phyloP scores from a whole-genome alignment of 2,797 vertebrate genomes.

The Phoeniculus purpureus region DNA sequence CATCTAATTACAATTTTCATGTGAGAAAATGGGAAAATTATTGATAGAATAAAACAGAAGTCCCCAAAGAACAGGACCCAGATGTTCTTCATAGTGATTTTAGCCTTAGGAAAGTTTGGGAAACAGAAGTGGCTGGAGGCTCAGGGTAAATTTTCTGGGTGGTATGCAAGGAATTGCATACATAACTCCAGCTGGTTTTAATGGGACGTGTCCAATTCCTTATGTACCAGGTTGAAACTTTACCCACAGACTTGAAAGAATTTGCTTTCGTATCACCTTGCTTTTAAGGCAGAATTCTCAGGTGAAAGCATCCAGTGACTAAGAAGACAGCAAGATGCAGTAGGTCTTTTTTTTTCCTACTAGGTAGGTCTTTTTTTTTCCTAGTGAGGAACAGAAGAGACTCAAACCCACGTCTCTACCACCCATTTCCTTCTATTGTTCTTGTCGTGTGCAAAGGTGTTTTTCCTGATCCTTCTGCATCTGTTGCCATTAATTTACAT shows the following conservation, averaged over 20 bases:
- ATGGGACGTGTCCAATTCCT: neutral
- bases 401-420: neutral
- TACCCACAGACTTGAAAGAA: neutral
- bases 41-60: constrained; percentile 62
- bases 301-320: neutral
- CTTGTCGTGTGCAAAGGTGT: neutral
- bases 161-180: constrained; percentile 12
- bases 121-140: constrained; percentile 45
- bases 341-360: neutral
- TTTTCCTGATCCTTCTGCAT: neutral
- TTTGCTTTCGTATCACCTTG: neutral
- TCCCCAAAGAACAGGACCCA: constrained; percentile 35
- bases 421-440: constrained; percentile 18
- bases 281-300: neutral
- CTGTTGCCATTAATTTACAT: constrained; percentile 40
- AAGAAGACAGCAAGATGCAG: neutral
- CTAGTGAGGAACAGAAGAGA: neutral
- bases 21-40: constrained; percentile 40
- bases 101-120: constrained; percentile 54
- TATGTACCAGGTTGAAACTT: neutral
- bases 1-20: constrained; percentile 58
- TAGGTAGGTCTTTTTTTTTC: neutral
- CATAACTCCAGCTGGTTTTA: constrained; percentile 58
- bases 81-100: constrained; percentile 58
- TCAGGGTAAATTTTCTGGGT: constrained; percentile 47